Conservation (phyloP, 1,140 invertebrate genomes). For the Penaeus chinensis region DNA sequence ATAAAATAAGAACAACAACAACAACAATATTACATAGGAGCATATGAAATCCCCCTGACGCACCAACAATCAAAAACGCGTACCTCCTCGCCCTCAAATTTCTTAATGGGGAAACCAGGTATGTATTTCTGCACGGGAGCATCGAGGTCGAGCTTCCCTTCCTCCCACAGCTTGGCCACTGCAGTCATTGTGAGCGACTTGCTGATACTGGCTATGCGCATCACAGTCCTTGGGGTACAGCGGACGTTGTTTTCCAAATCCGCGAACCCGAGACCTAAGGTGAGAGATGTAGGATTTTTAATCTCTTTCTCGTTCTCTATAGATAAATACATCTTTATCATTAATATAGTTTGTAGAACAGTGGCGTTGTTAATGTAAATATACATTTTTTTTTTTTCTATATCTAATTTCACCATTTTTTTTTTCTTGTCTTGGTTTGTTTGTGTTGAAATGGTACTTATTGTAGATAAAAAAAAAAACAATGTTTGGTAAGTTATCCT, state of each 20-base stretch:
- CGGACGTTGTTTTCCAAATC: constrained; percentile 74
- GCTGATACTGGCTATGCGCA: constrained; percentile 76
- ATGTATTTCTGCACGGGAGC: constrained; percentile 73
- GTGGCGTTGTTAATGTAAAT: no score
- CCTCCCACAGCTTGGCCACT: constrained; percentile 73
- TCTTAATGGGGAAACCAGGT: constrained; percentile 72
- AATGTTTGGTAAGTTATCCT: no score
- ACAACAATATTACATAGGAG: background rate
- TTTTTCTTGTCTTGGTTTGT: no score
- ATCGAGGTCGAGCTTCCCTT: constrained; percentile 74
- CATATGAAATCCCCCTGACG: background rate
- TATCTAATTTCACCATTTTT: no score
- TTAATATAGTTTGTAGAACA: no score
- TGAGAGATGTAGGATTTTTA: background rate
- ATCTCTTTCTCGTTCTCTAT: no score
- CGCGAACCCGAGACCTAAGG: constrained; percentile 73
- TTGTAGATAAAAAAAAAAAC: no score
- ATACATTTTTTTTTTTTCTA: no score
- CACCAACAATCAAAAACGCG: constrained; percentile 33
- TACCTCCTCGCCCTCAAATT: constrained; percentile 69
- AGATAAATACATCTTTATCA: no score
- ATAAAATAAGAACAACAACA: no score
- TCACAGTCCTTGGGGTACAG: constrained; percentile 71
- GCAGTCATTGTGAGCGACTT: constrained; percentile 71
- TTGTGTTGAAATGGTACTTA: no score